Base-by-base conservation (phyloP, 2,113 vertebrate genomes). In the Protomyctophum bolini region DNA sequence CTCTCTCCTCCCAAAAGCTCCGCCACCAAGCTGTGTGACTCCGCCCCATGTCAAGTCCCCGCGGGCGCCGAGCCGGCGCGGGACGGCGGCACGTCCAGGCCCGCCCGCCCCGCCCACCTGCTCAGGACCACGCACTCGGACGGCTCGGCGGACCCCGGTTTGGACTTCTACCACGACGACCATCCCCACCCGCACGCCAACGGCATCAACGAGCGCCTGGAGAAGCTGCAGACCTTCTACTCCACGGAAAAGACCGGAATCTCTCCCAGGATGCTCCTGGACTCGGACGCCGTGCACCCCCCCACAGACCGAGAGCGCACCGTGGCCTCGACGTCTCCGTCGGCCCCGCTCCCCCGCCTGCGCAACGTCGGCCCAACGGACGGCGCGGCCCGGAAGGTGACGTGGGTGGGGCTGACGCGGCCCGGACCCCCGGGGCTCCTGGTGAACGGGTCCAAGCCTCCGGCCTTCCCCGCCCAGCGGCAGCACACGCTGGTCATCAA, bases 401-500 rank as follows among this genome's bases (percentile, higher is more conserved):
- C 91, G 2, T 94, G 91, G 83, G 78, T 91, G 2, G 88, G 86
- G 7, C 4, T 86, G 65, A 86, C 88, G 58, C 82, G 76, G 28
- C 86, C 82, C 5, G 83, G 76, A 7, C 79, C 86, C 0, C 80
- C 82, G 7, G 81, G 82, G 61, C 88, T 84, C 52, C 82, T 81
- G 50, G 77, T 87, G n/a, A 93, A 63, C 15, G 83, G 88, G 7
- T 88, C 93, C 57, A 93, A 92, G 83, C 68, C 92, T 49, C 79
- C 86, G 0, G 55, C 68, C 49, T 91, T 92, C 21, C 86, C 90
- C 51, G 83, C 70, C 0, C 81, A 93, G 50, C 91, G 92, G 41
- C 73, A 93, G 14, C 90, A 95, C 63, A 85, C 61, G 0, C 79
- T 93, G 57, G 87, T 83, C 3, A 15, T 92, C 12, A 93, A 91